A percentile compares a stretch with the other conserved stretches of the same genome.
Evolutionary conservation across 2,797 vertebrate species (phyloP).

Genomic region (Anomalospiza imberbis): DNA sequence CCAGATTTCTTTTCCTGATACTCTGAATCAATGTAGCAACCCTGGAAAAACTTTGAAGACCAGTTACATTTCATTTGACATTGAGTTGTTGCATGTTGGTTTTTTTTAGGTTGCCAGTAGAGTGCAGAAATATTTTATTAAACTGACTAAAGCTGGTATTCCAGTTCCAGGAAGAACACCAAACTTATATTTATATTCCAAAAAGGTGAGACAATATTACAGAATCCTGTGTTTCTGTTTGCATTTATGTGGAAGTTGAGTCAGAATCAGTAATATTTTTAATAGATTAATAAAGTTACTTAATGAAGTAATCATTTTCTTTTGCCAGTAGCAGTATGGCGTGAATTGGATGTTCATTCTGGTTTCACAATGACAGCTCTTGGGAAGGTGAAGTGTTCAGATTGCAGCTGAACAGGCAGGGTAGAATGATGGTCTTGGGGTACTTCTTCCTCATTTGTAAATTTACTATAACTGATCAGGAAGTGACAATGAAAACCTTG

Average conservation of each 20-base stretch:
- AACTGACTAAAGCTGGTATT: conserved; percentile 98
- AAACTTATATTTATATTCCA: conserved; percentile 97
- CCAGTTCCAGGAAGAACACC: conserved; percentile 98
- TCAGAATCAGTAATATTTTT: background rate
- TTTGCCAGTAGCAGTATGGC: background rate
- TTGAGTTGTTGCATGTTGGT: background rate
- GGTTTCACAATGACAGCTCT: background rate
- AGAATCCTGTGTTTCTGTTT: background rate
- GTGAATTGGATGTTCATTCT: background rate
- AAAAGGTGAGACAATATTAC: conserved; percentile 84
- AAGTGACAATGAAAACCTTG: background rate
- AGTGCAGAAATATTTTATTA: conserved; percentile 99
- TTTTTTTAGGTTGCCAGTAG: conserved; percentile 91
- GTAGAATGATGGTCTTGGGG: background rate
- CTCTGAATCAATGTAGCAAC: background rate
- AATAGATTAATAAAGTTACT: background rate
- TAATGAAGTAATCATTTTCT: background rate
- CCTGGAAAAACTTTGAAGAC: background rate
- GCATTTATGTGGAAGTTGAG: background rate
- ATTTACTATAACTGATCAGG: background rate
- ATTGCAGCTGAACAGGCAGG: background rate
- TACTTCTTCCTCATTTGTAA: background rate
- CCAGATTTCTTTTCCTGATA: background rate
- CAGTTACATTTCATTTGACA: background rate
- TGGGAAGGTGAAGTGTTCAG: background rate